Percentiles rank a stretch among this genome's conserved stretches.
These are phyloP conservation scores for Trissolcus brochymenae DNA, from an alignment of 2,888 invertebrate species.

Conservation along the genomic window DNA sequence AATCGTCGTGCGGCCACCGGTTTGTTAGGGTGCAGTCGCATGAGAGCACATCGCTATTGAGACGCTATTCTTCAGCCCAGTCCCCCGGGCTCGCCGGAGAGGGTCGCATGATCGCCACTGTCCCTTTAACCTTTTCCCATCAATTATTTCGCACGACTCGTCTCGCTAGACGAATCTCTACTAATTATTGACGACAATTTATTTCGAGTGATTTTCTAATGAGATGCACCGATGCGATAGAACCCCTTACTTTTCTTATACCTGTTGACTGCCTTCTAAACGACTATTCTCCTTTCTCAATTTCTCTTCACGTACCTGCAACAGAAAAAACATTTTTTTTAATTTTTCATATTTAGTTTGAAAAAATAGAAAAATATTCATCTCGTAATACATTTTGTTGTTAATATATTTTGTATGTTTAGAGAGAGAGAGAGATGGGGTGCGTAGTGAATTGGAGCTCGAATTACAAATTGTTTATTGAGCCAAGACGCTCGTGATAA, in stretches of 20 bases:
- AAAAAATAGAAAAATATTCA: not conserved
- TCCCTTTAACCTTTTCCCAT: slow-evolving; percentile 68
- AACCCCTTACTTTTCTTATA: slow-evolving; percentile 9
- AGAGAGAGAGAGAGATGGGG: not conserved
- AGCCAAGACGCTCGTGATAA: slow-evolving; percentile 24
- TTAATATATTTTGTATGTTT: not conserved
- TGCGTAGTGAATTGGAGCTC: not conserved
- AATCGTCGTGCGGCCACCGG: slow-evolving; percentile 50
- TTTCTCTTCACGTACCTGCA: not conserved
- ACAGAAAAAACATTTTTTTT: not conserved
- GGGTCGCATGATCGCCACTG: slow-evolving; percentile 71
- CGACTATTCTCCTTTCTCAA: not conserved
- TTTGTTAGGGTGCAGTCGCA: slow-evolving; percentile 61
- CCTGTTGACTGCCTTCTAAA: slow-evolving; percentile 37
- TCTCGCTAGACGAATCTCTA: slow-evolving; percentile 67
- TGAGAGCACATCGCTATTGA: slow-evolving; percentile 63
- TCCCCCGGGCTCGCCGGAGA: slow-evolving; percentile 65
- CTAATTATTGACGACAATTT: slow-evolving; percentile 55
- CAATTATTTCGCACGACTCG: slow-evolving; percentile 73
- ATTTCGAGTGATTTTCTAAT: slow-evolving; percentile 42
- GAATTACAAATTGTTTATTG: slow-evolving; percentile 42
- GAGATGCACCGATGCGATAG: slow-evolving; percentile 34
- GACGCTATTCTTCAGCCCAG: slow-evolving; percentile 65
- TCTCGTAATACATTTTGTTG: too few relatives aligned
- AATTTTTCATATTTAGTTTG: not conserved